Evolutionary conservation across 2,113 vertebrate genomes (phyloP).

Genomic region (Pedionomus torquatus): DNA sequence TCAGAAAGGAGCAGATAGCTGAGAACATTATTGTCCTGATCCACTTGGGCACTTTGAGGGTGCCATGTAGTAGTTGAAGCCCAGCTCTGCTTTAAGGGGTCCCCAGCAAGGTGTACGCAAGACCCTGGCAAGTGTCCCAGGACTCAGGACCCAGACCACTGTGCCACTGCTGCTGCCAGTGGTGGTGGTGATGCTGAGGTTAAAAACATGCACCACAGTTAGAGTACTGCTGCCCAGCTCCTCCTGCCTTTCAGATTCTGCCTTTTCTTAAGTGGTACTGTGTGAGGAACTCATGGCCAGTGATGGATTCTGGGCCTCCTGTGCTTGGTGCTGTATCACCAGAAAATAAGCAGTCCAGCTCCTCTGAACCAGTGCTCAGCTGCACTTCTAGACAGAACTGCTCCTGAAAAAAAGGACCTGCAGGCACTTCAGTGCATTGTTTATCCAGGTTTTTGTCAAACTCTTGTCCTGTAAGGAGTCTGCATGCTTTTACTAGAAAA

Average conservation of each 20-base stretch:
- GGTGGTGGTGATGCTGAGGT: background rate
- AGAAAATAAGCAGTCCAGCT: background rate
- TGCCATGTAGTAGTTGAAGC: background rate
- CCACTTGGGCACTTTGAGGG: background rate
- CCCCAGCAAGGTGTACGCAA: background rate
- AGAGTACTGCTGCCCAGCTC: rapidly evolving
- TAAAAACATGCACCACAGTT: background rate
- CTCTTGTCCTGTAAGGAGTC: background rate
- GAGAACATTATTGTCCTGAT: background rate
- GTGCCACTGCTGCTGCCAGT: background rate
- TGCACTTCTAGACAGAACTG: background rate
- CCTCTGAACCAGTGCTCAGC: background rate
- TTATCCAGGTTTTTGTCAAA: background rate
- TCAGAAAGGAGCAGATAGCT: background rate
- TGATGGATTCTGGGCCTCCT: background rate
- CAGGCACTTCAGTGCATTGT: background rate
- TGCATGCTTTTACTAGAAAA: background rate
- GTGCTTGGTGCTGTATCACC: background rate
- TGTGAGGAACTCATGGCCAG: rapidly evolving
- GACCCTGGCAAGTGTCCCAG: background rate
- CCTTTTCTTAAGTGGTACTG: background rate
- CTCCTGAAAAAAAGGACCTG: background rate
- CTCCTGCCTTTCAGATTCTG: background rate
- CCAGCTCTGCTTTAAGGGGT: background rate
- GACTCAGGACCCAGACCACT: background rate